A percentile compares a stretch with the other conserved stretches of the same genome.
phyloP scores from a whole-genome alignment of 2,888 invertebrate genomes.

The Leptopilina syphax region DNA sequence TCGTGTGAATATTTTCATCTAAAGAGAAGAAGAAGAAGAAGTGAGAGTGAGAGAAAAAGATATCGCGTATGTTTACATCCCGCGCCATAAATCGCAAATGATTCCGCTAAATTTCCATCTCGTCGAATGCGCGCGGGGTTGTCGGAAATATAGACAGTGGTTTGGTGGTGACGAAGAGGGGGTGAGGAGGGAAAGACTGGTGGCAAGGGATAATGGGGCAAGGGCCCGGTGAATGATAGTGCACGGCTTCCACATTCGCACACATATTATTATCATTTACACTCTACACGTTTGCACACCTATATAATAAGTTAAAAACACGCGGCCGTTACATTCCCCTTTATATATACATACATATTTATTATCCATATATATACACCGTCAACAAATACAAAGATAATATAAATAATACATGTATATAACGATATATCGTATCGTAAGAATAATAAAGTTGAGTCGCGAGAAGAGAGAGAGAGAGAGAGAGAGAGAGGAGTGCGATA shows the following conservation, averaged over 20 bases:
- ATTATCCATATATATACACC: conserved; percentile 46
- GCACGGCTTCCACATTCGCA: conserved; percentile 56
- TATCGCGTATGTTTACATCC: conserved; percentile 54
- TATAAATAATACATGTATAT: conserved; percentile 48
- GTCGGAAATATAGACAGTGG: conserved; percentile 45
- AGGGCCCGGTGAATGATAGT: conserved; percentile 68
- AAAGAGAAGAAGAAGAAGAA: background rate
- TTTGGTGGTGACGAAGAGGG: conserved; percentile 59
- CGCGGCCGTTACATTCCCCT: background rate
- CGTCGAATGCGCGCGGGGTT: conserved; percentile 60
- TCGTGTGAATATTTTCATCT: no score
- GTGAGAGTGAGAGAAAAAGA: conserved; percentile 5
- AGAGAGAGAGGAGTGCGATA: conserved; percentile 53
- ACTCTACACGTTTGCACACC: conserved; percentile 3
- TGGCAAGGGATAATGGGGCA: conserved; percentile 66
- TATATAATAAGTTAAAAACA: conserved; percentile 16
- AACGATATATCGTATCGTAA: conserved; percentile 58
- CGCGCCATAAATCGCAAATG: conserved; percentile 65
- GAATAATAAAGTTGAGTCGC: conserved; percentile 64
- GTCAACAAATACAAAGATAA: background rate
- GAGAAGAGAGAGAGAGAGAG: conserved; percentile 29
- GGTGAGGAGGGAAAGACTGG: conserved; percentile 61
- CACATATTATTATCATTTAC: conserved; percentile 45
- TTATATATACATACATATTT: conserved; percentile 2
- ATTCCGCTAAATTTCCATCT: conserved; percentile 69